Evolutionary conservation across 2,113 vertebrate genomes (phyloP), one percentile per base, ranked within the genome.

Genomic region (Spheniscus mendiculus): DNA sequence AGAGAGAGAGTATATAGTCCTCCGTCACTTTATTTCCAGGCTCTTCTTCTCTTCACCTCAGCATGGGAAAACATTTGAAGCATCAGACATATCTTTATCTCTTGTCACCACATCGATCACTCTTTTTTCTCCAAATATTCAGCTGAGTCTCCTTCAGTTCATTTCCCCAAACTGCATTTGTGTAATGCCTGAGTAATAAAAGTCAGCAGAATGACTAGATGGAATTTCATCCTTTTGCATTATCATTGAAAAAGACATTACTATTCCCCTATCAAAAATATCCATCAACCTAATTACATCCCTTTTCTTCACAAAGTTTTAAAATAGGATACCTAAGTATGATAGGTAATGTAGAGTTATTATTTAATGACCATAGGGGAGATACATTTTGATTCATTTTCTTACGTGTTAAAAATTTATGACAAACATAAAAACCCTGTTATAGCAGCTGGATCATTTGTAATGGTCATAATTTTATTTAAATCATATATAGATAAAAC

Each of bases 201-300:
- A 96, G 67, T 93, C 84, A 95, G 81, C 70, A 83, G 74, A 97
- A 97, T 58, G 73, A 79, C 94, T 92, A 84, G 94, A 91, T 93
- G 84, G 84, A 90, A 88, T 95, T 91, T 88, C 78, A 96, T 84
- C 70, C 42, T 91, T 93, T 66, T 90, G 89, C 84, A 95, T 97
- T 96, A 96, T 66, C 97, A 85, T 90, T 93, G 96, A 83, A 95
- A 97, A 95, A 87, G 80, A 73, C 91, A 96, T 97, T 97, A 91
- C 58, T 96, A 94, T 91, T 97, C 96, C 97, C 96, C 74, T 91
- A 95, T 95, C 96, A 96, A 93, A 97, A 96, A 97, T 96, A 97
- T 96, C 93, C 89, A 96, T 97, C 97, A 97, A 86, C 87, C 81
- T 96, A 97, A 97, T 97, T 97, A 77, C 70, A 96, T 87, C 81